Conservation (phyloP, 2,797 vertebrate genomes). For the Xenopus petersii region DNA sequence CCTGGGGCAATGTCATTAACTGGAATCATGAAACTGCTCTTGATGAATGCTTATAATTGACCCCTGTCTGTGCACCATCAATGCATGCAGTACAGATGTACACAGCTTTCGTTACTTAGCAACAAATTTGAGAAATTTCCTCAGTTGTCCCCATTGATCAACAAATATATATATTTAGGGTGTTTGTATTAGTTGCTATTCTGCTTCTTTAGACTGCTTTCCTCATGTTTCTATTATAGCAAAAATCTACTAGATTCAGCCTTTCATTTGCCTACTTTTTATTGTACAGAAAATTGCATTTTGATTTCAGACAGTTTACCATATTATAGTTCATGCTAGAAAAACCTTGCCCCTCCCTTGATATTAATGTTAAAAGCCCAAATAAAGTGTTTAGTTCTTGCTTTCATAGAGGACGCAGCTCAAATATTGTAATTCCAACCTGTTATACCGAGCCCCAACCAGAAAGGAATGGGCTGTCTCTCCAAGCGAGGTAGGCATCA, state of each 20-base stretch:
- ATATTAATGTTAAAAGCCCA: not conserved
- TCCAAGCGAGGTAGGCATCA: conserved; percentile 62
- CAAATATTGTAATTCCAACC: conserved; percentile 50
- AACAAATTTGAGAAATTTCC: too few relatives aligned
- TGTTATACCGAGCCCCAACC: conserved; percentile 51
- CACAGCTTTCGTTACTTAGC: too few relatives aligned
- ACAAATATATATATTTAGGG: too few relatives aligned
- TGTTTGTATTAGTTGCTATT: too few relatives aligned
- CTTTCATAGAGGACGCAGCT: conserved; percentile 10
- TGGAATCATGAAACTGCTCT: too few relatives aligned
- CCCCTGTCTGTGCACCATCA: too few relatives aligned
- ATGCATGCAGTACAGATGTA: too few relatives aligned
- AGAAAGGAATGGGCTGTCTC: conserved; percentile 56
- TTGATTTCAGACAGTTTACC: not conserved
- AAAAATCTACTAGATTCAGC: not conserved
- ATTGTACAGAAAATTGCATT: not conserved
- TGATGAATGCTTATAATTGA: too few relatives aligned
- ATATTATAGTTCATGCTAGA: not conserved
- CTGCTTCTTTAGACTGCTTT: too few relatives aligned
- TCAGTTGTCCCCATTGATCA: too few relatives aligned
- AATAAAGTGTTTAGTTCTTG: not conserved
- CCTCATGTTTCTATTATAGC: too few relatives aligned
- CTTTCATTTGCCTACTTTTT: not conserved
- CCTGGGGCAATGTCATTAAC: too few relatives aligned
- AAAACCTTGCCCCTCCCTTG: not conserved